These are phyloP conservation scores for Brachyopa scutellaris DNA, from an alignment of 2,888 invertebrate species.

Conservation along the genomic window DNA sequence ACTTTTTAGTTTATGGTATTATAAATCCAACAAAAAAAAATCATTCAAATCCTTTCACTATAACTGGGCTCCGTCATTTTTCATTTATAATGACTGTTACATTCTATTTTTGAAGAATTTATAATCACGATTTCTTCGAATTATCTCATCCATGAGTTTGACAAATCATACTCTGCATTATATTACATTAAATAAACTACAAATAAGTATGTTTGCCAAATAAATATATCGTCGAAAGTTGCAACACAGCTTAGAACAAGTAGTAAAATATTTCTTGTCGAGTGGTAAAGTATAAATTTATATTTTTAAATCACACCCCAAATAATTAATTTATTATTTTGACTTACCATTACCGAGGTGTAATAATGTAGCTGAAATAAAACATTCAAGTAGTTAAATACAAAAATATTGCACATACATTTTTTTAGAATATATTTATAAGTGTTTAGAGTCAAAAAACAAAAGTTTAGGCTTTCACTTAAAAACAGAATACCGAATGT, in stretches of 20 bases:
- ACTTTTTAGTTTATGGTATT: too few relatives aligned
- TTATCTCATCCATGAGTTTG: neutral
- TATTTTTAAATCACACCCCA: neutral
- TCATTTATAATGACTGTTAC: too few relatives aligned
- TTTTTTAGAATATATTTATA: slow-evolving; percentile 2
- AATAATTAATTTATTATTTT: neutral
- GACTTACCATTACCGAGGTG: neutral
- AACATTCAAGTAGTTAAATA: slow-evolving; percentile 11
- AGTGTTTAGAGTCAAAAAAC: slow-evolving; percentile 7
- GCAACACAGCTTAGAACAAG: neutral
- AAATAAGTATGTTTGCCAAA: slow-evolving; percentile 1
- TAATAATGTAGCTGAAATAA: neutral
- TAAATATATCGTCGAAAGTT: neutral
- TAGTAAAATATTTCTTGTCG: neutral
- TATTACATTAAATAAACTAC: neutral
- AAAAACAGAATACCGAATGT: slow-evolving; percentile 17
- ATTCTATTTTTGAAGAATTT: too few relatives aligned
- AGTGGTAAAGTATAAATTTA: slow-evolving; percentile 27
- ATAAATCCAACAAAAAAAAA: too few relatives aligned
- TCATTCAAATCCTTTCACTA: too few relatives aligned
- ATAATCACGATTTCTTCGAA: too few relatives aligned
- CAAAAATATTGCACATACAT: slow-evolving; percentile 29
- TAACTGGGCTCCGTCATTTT: too few relatives aligned
- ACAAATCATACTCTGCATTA: neutral
- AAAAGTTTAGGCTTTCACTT: neutral